Percentiles rank a stretch among this genome's conserved stretches.
Evolutionary conservation across 2,797 vertebrate species (phyloP).

Genomic region (Enteromius viviparus): DNA sequence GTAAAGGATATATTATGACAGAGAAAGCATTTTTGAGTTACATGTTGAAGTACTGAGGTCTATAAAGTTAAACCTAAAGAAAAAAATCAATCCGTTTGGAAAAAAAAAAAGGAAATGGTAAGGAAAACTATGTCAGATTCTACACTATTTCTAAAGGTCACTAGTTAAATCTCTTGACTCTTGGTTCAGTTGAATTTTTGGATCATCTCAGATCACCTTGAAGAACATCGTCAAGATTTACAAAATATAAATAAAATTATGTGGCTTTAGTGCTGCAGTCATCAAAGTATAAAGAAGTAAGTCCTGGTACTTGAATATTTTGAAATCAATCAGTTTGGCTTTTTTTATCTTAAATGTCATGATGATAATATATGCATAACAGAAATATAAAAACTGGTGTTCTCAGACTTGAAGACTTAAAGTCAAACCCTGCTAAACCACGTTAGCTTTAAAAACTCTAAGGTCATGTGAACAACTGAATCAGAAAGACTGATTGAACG

Average conservation of each 20-base stretch:
- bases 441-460: background rate
- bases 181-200: background rate
- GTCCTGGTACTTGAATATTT: background rate
- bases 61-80: too few relatives aligned
- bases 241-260: background rate
- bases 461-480: slow-evolving; percentile 13
- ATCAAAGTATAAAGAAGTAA: background rate
- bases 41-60: background rate
- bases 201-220: background rate
- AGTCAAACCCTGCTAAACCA: slow-evolving; percentile 1
- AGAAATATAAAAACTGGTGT: background rate
- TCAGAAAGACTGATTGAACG: slow-evolving; percentile 1
- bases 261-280: background rate
- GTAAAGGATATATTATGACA: background rate
- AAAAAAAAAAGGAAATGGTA: background rate
- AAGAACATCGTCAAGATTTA: background rate
- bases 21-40: background rate
- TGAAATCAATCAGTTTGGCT: background rate
- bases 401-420: background rate
- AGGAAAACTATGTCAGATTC: background rate
- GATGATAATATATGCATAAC: background rate
- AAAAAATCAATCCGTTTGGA: background rate
- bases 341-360: background rate
- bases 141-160: background rate
- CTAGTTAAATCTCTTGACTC: background rate